Conservation (phyloP, 2,888 invertebrate genomes). For the Cantharis rufa region DNA sequence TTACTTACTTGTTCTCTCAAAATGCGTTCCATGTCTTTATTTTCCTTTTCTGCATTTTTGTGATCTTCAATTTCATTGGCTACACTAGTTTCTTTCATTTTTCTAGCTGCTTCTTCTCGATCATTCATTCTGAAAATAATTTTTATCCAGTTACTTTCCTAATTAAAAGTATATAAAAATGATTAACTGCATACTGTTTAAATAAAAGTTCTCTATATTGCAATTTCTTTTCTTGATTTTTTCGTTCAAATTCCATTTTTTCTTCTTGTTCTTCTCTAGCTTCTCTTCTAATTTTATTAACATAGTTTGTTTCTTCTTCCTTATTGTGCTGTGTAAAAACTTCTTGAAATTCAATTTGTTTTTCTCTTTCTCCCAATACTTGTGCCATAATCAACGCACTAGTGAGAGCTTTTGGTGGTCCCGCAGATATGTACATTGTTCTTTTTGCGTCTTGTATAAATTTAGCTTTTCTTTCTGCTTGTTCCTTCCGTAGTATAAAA, state of each 20-base stretch:
- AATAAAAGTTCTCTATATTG: conserved; percentile 34
- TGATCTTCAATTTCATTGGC: conserved; percentile 48
- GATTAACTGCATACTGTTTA: conserved; percentile 41
- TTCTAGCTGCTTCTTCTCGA: conserved; percentile 27
- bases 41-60: conserved; percentile 47
- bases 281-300: conserved; percentile 38
- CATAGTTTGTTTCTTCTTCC: conserved; percentile 41
- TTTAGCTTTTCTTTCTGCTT: conserved; percentile 37
- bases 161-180: not conserved
- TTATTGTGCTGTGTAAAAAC: conserved; percentile 46
- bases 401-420: conserved; percentile 45
- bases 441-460: conserved; percentile 40
- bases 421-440: conserved; percentile 43
- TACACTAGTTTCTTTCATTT: conserved; percentile 38
- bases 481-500: conserved; percentile 37
- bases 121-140: conserved; percentile 34
- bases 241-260: conserved; percentile 38
- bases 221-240: conserved; percentile 36
- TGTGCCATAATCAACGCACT: conserved; percentile 47
- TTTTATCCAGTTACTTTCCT: not conserved
- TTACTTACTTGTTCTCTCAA: conserved; percentile 45
- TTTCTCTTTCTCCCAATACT: conserved; percentile 46
- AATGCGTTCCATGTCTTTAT: conserved; percentile 44
- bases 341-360: conserved; percentile 46
- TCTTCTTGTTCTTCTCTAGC: conserved; percentile 41